Conservation (phyloP, 2,113 vertebrate species). For the Pogona vitticeps region DNA sequence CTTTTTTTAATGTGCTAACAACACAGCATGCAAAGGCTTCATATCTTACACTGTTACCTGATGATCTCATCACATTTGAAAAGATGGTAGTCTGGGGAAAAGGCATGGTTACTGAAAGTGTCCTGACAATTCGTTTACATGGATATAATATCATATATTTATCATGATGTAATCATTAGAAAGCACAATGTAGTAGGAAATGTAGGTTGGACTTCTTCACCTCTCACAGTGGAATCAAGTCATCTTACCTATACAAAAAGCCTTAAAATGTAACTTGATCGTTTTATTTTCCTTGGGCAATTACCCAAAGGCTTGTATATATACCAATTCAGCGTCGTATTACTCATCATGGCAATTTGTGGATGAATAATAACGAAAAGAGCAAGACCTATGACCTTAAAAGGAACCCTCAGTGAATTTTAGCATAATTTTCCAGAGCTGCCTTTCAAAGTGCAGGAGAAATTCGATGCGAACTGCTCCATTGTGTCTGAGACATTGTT, state of each 20-base stretch:
- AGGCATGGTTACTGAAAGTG: slow-evolving; percentile 71
- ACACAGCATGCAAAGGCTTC: slow-evolving; percentile 76
- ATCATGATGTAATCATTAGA: slow-evolving; percentile 72
- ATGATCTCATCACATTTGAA: slow-evolving; percentile 82
- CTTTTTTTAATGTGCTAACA: slow-evolving; percentile 84
- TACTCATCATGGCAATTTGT: slow-evolving; percentile 81
- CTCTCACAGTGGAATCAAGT: slow-evolving; percentile 65
- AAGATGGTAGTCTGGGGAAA: slow-evolving; percentile 73
- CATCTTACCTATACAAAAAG: slow-evolving; percentile 61
- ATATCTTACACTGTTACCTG: slow-evolving; percentile 81
- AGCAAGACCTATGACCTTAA: slow-evolving; percentile 80
- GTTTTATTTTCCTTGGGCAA: slow-evolving; percentile 76
- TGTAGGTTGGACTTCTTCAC: slow-evolving; percentile 61
- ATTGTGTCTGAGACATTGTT: slow-evolving; percentile 85
- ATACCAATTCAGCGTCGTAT: slow-evolving; percentile 79
- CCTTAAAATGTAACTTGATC: slow-evolving; percentile 74
- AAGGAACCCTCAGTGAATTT: slow-evolving; percentile 78
- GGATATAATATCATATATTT: slow-evolving; percentile 64
- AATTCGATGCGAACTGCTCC: slow-evolving; percentile 79
- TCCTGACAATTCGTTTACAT: slow-evolving; percentile 70
- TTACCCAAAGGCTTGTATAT: slow-evolving; percentile 76
- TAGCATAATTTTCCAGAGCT: slow-evolving; percentile 69
- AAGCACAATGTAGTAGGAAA: slow-evolving; percentile 67
- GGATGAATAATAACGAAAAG: slow-evolving; percentile 80
- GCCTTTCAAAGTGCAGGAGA: slow-evolving; percentile 72